Conservation (phyloP, 2,113 vertebrate species). For the Chaenogobius annularis region DNA sequence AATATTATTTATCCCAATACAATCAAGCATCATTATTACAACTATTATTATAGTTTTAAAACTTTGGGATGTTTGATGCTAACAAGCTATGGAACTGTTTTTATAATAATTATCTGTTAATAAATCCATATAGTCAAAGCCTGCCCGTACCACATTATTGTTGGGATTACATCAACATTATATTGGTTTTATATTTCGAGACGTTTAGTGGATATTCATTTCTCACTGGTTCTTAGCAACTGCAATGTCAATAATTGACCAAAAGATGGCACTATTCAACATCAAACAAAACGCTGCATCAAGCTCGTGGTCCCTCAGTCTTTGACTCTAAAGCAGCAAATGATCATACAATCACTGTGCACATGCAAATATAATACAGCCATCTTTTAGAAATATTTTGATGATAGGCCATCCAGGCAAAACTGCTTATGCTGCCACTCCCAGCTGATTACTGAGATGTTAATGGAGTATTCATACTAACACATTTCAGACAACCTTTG, state of each 20-base stretch:
- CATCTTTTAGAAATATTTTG: background rate
- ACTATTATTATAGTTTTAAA: conserved; percentile 24
- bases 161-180: no score
- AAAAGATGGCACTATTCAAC: conserved; percentile 54
- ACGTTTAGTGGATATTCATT: no score
- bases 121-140: conserved; percentile 45
- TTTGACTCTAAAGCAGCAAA: background rate
- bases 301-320: background rate
- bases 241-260: conserved; percentile 29
- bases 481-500: no score
- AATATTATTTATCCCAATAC: background rate
- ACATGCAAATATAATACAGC: background rate
- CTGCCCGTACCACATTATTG: background rate
- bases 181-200: no score
- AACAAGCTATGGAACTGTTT: conserved; percentile 42
- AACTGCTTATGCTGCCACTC: no score
- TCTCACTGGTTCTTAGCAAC: background rate
- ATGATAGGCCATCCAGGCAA: no score
- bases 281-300: background rate
- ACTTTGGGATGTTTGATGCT: conserved; percentile 17
- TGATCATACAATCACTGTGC: background rate
- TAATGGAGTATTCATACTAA: no score
- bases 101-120: conserved; percentile 57
- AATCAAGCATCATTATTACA: conserved; percentile 14
- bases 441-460: no score